A percentile compares a stretch with the other conserved stretches of the same genome.
These are phyloP conservation scores for Novumbra hubbsi DNA, from an alignment of 2,797 vertebrate species.

Conservation along the genomic window DNA sequence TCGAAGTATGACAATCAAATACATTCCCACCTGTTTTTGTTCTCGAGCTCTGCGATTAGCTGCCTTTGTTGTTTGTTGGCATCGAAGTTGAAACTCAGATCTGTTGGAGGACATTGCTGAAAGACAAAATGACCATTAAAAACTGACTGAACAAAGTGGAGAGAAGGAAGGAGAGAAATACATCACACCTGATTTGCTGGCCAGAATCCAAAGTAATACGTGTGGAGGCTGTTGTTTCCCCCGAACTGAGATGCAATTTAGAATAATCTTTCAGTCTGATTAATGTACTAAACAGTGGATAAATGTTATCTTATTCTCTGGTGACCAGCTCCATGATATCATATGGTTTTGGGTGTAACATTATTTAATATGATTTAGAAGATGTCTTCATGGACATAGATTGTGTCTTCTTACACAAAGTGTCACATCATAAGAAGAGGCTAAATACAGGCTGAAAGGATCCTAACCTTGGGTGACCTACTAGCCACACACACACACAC, in stretches of 20 bases:
- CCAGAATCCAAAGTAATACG: conserved; percentile 30
- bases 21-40: conserved; percentile 87
- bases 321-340: conserved; percentile 5
- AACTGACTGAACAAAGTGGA: not conserved
- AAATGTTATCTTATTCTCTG: not conserved
- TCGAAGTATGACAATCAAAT: not conserved
- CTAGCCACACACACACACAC: not conserved
- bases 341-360: not conserved
- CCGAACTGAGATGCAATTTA: conserved; percentile 5
- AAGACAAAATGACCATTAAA: conserved; percentile 45
- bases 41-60: conserved; percentile 96
- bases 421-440: conserved; percentile 9
- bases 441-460: conserved; percentile 34
- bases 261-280: not conserved
- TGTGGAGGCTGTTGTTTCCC: conserved; percentile 21
- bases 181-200: conserved; percentile 22
- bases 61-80: conserved; percentile 95
- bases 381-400: not conserved
- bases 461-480: conserved; percentile 17
- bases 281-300: not conserved
- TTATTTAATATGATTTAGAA: too few relatives aligned
- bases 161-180: conserved; percentile 12
- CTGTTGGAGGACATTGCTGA: conserved; percentile 87
- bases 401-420: not conserved
- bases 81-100: conserved; percentile 90